Evolutionary conservation across 64 coral and sea anemone genomes (phyloP).

Genomic region (Hydrozoanthus tunicans): DNA sequence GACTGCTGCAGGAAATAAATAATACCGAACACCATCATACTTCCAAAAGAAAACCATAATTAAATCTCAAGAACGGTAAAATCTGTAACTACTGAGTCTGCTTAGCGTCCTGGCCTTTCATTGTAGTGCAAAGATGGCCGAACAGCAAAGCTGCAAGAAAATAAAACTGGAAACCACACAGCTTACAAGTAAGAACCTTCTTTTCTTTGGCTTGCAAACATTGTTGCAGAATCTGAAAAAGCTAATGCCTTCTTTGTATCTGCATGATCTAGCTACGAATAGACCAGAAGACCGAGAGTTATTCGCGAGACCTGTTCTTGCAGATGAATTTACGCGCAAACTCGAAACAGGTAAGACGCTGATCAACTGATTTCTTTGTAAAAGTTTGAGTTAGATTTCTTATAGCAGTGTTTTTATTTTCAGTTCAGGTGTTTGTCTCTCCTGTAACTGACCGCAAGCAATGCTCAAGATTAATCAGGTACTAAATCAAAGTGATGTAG

Average conservation of each 20-base stretch:
- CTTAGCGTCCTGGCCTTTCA: constrained; percentile 50
- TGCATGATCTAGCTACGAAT: not conserved
- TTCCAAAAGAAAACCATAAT: constrained; percentile 8
- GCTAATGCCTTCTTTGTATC: not conserved
- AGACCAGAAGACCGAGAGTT: not conserved
- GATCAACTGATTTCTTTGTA: not conserved
- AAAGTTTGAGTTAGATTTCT: not conserved
- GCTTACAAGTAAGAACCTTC: not conserved
- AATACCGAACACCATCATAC: constrained; percentile 10
- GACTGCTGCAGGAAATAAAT: constrained; percentile 9
- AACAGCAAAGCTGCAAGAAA: constrained; percentile 27
- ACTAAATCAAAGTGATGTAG: not conserved
- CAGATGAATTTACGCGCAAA: constrained; percentile 65
- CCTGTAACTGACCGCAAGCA: constrained; percentile 66
- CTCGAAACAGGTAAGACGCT: constrained; percentile 67
- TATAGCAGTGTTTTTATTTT: not conserved
- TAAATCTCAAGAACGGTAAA: not conserved
- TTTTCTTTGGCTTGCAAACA: not conserved
- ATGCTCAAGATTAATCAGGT: constrained; percentile 77
- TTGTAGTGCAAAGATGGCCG: constrained; percentile 30
- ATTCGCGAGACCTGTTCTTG: constrained; percentile 62
- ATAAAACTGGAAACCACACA: constrained; percentile 14
- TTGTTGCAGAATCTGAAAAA: not conserved
- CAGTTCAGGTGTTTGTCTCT: constrained; percentile 72
- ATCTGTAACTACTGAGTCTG: no score